phyloP scores from a whole-genome alignment of 2,888 invertebrate species.

The Tuta absoluta region DNA sequence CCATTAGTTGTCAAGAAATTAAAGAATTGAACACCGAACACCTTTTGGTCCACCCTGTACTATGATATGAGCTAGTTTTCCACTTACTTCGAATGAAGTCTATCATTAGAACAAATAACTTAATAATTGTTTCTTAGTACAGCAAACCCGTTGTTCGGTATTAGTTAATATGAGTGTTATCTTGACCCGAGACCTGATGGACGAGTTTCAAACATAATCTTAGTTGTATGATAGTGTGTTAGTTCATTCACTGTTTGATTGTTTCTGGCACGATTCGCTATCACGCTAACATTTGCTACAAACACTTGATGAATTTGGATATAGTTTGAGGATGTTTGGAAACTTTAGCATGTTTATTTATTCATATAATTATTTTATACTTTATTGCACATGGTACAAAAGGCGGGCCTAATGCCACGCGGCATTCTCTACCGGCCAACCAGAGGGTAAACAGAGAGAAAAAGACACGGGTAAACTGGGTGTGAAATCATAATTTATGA shows the following conservation, averaged over 20 bases:
- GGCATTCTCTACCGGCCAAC: too few species aligned
- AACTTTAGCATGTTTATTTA: not conserved
- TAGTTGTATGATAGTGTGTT: not conserved
- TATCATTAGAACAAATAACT: not conserved
- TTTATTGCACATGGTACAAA: too few species aligned
- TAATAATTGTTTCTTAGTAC: not conserved
- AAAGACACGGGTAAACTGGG: too few species aligned
- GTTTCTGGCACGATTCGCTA: slow-evolving; percentile 5
- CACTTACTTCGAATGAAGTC: not conserved
- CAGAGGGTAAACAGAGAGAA: too few species aligned
- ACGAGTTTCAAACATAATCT: slow-evolving; percentile 13
- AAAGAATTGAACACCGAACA: too few species aligned
- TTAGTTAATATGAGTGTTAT: not conserved
- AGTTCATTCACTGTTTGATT: not conserved
- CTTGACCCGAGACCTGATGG: not conserved
- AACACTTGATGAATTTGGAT: not conserved
- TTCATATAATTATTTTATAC: too few species aligned
- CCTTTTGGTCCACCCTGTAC: too few species aligned
- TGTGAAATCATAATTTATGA: too few species aligned
- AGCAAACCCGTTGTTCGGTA: not conserved
- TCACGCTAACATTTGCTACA: not conserved
- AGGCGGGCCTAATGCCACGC: too few species aligned
- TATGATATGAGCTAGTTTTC: too few species aligned
- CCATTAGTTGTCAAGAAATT: too few species aligned
- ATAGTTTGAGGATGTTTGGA: not conserved